Base-by-base conservation (phyloP, 1,140 invertebrate genomes). In the Solenopsis fugax region DNA sequence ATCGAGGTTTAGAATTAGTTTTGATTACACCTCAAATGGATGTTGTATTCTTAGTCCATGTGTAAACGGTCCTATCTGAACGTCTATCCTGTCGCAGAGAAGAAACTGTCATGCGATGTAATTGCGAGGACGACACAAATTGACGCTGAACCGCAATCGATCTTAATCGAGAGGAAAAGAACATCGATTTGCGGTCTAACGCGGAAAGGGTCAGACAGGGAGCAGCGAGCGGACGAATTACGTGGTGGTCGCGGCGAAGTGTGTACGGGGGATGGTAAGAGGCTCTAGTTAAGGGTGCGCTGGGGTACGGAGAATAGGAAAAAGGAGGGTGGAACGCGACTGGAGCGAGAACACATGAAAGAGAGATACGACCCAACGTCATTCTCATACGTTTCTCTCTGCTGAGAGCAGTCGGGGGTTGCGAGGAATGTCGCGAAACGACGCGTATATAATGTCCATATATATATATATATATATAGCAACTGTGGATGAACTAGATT, bases 291-390 rank as follows among this genome's bases (percentile, higher is more conserved):
- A 88, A 90, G 89, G 89, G 87, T 88, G 87, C 89, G 87, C 67
- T 88, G 87, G 84, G 76, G 88, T 41, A 56, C 87, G 80, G 85
- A 86, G 87, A 78, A 56, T 58, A 90, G 72, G 87, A 87, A 86
- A 62, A 77, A 78, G 52, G 80, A 87, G 89, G 85, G 89, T 76
- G 88, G 84, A 89, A 92, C 80, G 90, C 29, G 2, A 86, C 75
- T 77, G 89, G 89, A 91, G 88, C 82, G 91, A 13, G 92, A 90
- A 91, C 88, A 93, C 92, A 93, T 90, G 92, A 93, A 93, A 93
- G 92, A 93, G 92, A 90, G 91, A 93, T 93, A 92, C 90, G 92
- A 92, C 69, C 88, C 86, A 92, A 91, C 87, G 89, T 91, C 92
- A 48, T 65, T 90, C 81, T 80, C 91, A 77, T 90, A 73, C 88